Evolutionary conservation across 2,888 invertebrate species (phyloP).

Genomic region (Pheosia gnoma): DNA sequence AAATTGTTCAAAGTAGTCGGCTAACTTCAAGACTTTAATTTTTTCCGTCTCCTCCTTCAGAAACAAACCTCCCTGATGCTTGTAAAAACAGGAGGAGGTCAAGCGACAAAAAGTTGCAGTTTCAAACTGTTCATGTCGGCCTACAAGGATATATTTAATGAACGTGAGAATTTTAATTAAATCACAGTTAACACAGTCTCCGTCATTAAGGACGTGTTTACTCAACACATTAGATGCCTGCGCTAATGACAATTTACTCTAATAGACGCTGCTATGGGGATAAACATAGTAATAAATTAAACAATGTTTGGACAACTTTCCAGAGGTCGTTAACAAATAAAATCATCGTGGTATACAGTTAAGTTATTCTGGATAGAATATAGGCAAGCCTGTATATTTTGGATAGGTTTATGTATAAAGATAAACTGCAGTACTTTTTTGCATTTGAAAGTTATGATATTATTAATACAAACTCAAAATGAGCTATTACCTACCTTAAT

Average conservation of each 20-base stretch:
- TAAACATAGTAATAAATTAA: conserved; percentile 30
- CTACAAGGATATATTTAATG: conserved; percentile 30
- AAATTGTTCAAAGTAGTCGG: background rate
- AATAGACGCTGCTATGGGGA: conserved; percentile 27
- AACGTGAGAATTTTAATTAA: conserved; percentile 41
- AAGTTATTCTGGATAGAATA: background rate
- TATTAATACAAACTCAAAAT: too few relatives aligned
- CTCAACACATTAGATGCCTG: conserved; percentile 37
- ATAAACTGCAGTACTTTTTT: background rate
- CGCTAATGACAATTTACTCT: conserved; percentile 39
- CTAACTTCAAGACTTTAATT: conserved; percentile 5
- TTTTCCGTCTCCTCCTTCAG: conserved; percentile 12
- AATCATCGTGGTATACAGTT: background rate
- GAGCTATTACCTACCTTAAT: too few relatives aligned
- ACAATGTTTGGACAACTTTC: conserved; percentile 18
- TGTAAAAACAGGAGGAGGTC: conserved; percentile 27
- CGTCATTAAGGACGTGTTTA: conserved; percentile 41
- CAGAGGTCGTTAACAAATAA: conserved; percentile 13
- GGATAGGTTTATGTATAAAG: background rate
- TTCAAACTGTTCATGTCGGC: conserved; percentile 22
- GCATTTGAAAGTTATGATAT: background rate
- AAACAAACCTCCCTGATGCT: conserved; percentile 21
- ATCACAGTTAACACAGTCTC: conserved; percentile 34
- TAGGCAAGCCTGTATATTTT: background rate
- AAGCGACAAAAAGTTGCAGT: conserved; percentile 28